A percentile compares a stretch with the other conserved stretches of the same genome.
Evolutionary conservation across 2,113 vertebrate genomes (phyloP).

Genomic region (Ancistrus triradiatus): DNA sequence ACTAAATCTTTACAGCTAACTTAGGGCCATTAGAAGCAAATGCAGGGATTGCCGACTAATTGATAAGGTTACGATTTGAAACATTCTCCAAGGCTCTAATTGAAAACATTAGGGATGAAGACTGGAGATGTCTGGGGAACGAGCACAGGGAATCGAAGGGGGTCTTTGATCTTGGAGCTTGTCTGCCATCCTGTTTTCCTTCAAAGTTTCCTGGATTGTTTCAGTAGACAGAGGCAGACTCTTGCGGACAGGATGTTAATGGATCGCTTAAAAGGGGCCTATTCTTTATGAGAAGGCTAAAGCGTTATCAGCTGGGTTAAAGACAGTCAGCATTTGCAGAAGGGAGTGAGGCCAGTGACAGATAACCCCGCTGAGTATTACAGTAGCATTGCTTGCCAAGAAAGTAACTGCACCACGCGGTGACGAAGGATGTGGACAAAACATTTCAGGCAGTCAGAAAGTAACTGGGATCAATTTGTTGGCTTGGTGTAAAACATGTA

Average conservation of each 20-base stretch:
- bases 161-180: constrained; percentile 56
- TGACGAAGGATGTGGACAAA: constrained; percentile 33
- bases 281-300: constrained; percentile 50
- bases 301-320: constrained; percentile 55
- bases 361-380: constrained; percentile 48
- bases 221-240: constrained; percentile 50
- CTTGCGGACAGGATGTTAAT: constrained; percentile 55
- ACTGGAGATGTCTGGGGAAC: constrained; percentile 43
- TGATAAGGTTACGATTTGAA: constrained; percentile 58
- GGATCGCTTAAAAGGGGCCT: constrained; percentile 55
- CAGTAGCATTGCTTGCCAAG: constrained; percentile 47
- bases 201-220: constrained; percentile 60
- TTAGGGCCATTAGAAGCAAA: constrained; percentile 48
- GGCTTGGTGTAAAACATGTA: constrained; percentile 6
- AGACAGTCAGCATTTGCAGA: constrained; percentile 43
- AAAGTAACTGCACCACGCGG: constrained; percentile 34
- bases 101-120: constrained; percentile 53
- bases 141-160: constrained; percentile 32
- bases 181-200: constrained; percentile 58
- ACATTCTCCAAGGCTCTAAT: constrained; percentile 50
- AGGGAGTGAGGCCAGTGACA: constrained; percentile 36
- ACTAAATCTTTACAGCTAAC: constrained; percentile 45
- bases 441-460: constrained; percentile 28
- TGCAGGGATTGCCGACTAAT: constrained; percentile 54
- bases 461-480: constrained; percentile 17